phyloP scores from a whole-genome alignment of 2,113 vertebrate genomes.

The Micronycteris hirsuta region DNA sequence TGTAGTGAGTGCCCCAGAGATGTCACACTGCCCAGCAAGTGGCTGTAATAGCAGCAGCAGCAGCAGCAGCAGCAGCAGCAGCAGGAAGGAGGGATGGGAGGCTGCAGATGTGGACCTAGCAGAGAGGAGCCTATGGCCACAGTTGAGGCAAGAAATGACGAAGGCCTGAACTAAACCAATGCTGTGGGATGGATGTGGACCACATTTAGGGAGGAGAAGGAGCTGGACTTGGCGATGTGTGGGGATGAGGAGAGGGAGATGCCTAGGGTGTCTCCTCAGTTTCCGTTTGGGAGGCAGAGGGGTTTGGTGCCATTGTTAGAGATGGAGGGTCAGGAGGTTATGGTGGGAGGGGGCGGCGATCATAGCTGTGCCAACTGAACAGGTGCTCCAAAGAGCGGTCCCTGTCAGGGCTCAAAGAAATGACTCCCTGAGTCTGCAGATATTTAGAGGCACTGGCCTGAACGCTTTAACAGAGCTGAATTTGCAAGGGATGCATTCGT shows the following conservation, averaged over 20 bases:
- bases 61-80: not conserved
- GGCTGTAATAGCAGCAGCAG: not conserved
- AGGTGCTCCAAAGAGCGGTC: not conserved
- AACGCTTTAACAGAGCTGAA: not conserved
- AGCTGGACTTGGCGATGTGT: not conserved
- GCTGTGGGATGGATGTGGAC: not conserved
- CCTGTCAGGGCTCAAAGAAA: not conserved
- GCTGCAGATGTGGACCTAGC: not conserved
- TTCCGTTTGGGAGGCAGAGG: not conserved
- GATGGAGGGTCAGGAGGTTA: not conserved
- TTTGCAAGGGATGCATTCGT: not conserved
- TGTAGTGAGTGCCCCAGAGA: not conserved
- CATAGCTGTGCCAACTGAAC: not conserved
- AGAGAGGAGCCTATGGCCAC: not conserved
- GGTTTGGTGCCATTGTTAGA: not conserved
- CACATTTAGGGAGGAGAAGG: not conserved
- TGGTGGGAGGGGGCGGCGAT: not conserved
- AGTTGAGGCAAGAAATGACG: not conserved
- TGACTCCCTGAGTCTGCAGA: not conserved
- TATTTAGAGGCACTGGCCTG: not conserved
- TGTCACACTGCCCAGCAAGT: not conserved
- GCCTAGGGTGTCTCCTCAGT: not conserved
- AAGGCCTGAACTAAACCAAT: not conserved
- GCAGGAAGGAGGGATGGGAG: not conserved
- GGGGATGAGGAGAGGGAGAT: not conserved